Percentiles rank a stretch among this genome's conserved stretches.
These are phyloP conservation scores for Isichthys henryi DNA, from an alignment of 2,113 vertebrate species.

Conservation along the genomic window DNA sequence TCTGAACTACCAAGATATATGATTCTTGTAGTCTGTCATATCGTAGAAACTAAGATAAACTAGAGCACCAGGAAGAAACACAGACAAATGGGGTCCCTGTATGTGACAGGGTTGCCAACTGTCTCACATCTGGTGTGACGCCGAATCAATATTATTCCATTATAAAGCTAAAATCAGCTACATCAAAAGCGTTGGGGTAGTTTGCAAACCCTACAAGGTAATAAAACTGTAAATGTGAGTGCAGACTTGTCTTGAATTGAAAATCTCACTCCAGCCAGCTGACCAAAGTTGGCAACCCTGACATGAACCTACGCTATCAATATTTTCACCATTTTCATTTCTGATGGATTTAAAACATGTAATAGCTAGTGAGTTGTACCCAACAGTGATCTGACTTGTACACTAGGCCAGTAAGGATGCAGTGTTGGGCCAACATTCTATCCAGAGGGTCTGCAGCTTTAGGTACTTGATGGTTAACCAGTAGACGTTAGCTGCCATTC, in stretches of 20 bases:
- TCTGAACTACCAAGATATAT: background rate
- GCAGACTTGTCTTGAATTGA: background rate
- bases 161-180: background rate
- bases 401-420: conserved; percentile 73
- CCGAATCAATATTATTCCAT: background rate
- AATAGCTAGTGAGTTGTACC: background rate
- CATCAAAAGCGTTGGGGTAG: background rate
- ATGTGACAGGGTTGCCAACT: background rate
- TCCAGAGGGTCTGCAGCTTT: conserved; percentile 72
- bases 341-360: background rate
- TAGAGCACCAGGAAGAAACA: background rate
- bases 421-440: conserved; percentile 74
- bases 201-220: background rate
- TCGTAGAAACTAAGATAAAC: no score
- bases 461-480: conserved; percentile 77
- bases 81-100: background rate
- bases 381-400: conserved; percentile 26
- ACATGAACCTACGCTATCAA: background rate
- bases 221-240: background rate
- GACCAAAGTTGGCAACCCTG: background rate
- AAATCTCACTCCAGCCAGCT: background rate
- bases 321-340: background rate
- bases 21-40: background rate
- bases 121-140: background rate
- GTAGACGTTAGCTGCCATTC: conserved; percentile 74